Base-by-base conservation (phyloP, 2,113 vertebrate species). In the Ochotona princeps region DNA sequence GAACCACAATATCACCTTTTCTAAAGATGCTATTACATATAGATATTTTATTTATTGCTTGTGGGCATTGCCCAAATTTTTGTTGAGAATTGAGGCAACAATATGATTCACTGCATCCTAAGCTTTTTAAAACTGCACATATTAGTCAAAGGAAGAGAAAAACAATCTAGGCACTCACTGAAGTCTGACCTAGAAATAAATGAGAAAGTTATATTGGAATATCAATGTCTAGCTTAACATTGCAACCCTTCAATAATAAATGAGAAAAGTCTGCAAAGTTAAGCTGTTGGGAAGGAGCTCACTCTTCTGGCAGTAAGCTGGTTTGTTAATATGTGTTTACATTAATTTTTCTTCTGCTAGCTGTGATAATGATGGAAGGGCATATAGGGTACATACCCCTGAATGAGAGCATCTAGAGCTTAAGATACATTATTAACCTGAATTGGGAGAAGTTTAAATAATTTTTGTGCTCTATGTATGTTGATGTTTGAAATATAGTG, bases 151-250 rank as follows among this genome's bases (percentile, higher is more conserved):
- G 76, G 54, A 61, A 47, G 47, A 38, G 1, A 78, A 83, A 91
- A 89, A 66, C 92, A 96, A 93, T 95, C 90, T 95, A 83, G 81
- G 72, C 5, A 0, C 76, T 91, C 87, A 95, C 28, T 89, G 90
- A 96, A 96, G 70, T 72, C 23, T 95, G 81, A 95, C 87, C 28
- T 92, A 76, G 32, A 96, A 95, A 92, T 93, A 94, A 96, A 94
- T 94, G 87, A 95, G 54, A 95, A 7, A 65, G 25, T 83, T 92
- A 60, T 21, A 65, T 54, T 92, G 66, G 70, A 95, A 87, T 89
- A 94, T 66, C 89, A 96, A 87, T 92, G 30, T 80, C 4, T 66
- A 80, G 38, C 8, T 89, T 83, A 96, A 87, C 23, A 69, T 11
- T 73, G 9, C 32, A 94, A 79, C 11, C 15, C 61, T 92, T 89